Evolutionary conservation across 2,797 vertebrate genomes (phyloP), one percentile per base, ranked within the genome.

Genomic region (Hippocampus kuda): DNA sequence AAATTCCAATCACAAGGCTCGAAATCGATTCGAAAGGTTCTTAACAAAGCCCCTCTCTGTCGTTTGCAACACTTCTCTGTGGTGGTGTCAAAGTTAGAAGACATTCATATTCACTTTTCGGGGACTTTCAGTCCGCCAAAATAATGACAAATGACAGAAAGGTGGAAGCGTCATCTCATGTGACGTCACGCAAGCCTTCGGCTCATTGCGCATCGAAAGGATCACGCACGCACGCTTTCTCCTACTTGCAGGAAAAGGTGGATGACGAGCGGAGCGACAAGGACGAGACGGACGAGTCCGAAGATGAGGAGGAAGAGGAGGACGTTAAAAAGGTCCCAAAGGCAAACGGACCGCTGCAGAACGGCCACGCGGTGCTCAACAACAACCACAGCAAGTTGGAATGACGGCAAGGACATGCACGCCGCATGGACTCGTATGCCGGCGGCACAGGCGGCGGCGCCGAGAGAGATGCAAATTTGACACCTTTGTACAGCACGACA

Each of bases 191-290:
- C 4, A 8, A 15, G 56, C 12, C 53, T 56, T 56, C 24, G n/a
- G 54, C 12, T 56, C n/a, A 12, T 4, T 56, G 54, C 24, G 10
- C 54, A 56, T 12, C 26, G 1, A 10, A 27, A 57, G 26, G 10
- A 60, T 59, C 13, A 30, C 30, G 1, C 53, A 54, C n/a, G 5
- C 15, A 20, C 48, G 48, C 56, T 13, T n/a, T 46, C 4, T 62
- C 41, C 53, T 62, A 70, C 70, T 18, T 15, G 10, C 70, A 88
- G 86, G 91, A 97, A 89, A 89, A 92, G 51, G 92, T 97, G 64
- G 93, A 98, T 64, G 96, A 99, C 0, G 95, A 95, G 72, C 89
- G 96, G 71, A 98, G 96, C 0, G 96, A 99, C 84, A 89, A 90
- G 0, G 97, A 98, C 0, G 97, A 98, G 88, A 97, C 95, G 0